A percentile compares a stretch with the other conserved stretches of the same genome.
Conservation (phyloP, 2,113 vertebrate genomes). For the Melanerpes formicivorus region DNA sequence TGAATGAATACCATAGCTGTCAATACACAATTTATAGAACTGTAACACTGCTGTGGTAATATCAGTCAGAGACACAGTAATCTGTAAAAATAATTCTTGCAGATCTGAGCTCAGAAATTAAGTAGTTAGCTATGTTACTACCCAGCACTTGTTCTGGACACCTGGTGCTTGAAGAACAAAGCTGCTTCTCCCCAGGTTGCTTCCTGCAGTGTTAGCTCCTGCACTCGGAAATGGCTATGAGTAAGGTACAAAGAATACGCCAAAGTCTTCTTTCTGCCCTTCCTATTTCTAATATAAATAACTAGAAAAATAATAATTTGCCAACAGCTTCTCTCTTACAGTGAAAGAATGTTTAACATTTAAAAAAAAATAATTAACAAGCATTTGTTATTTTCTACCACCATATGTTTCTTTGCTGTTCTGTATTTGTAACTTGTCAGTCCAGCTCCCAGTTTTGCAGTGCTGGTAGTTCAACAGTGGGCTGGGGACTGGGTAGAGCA, state of each 20-base stretch:
- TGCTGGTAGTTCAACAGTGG: background rate
- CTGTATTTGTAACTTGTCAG: background rate
- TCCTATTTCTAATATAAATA: conserved; percentile 11
- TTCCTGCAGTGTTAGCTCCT: background rate
- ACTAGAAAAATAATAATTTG: conserved; percentile 42
- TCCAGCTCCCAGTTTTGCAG: background rate
- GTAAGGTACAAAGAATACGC: background rate
- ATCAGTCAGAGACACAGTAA: background rate
- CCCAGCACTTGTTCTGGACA: background rate
- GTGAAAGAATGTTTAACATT: background rate
- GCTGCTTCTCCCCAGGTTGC: background rate
- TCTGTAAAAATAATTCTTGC: background rate
- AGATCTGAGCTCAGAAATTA: conserved; percentile 12
- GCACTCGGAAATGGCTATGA: background rate
- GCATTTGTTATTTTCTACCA: conserved; percentile 14
- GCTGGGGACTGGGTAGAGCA: background rate
- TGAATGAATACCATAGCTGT: background rate
- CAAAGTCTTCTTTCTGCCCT: background rate
- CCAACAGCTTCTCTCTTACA: background rate
- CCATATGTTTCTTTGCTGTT: conserved; percentile 25
- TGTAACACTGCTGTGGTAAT: background rate
- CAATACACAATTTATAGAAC: background rate
- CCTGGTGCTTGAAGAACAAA: background rate
- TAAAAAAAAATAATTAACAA: background rate
- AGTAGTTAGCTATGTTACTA: background rate